Base-by-base conservation (phyloP, 2,888 invertebrate species). In the Troides oblongomaculatus region DNA sequence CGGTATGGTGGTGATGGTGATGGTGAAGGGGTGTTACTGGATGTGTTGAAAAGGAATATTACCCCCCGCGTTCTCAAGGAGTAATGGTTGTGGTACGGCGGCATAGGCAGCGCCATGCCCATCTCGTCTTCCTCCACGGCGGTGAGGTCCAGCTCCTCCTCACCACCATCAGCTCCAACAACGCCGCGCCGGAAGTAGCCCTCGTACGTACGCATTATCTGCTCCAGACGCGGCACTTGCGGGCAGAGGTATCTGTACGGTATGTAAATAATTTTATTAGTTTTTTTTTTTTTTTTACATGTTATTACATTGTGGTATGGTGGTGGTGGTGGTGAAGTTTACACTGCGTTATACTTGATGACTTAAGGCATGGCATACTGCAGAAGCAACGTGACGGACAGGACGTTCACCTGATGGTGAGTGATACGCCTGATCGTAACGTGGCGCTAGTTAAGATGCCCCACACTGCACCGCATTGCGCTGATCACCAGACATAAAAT, bases 121-220 rank as follows among this genome's bases (percentile, higher is more conserved):
- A 78, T 84, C 74, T 79, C 88, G 58, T 85, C 89, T 12, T 84
- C 86, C 18, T 86, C 83, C 8, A 84, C 65, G 0, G 74, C 18
- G 0, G 78, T 72, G 8, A 88, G 77, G 21, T 87, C 86, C 0
- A 78, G 68, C 5, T 75, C 78, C 4, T 78, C 81, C 0, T 77
- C 78, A 1, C 73, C 77, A 3, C 63, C 71, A 0, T 17, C 56
- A 25, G 0, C 74, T 7, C 56, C 70, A 0, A 5, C 17, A 8
- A 8, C 10, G 18, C 36, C 0, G 72, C 8, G 0, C 86, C 76
- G 76, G 82, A 96, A 96, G 18, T 96, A 94, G 3, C 93, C 85
- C 75, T 96, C 96, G 85, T 97, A 98, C 0, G 94, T 93, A 0
- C 94, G 88, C 18, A 98, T 81, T 0, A 96, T 94, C 75, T 96